These are phyloP conservation scores for Nothoprocta pentlandii DNA, from an alignment of 2,113 vertebrate genomes.

Conservation along the genomic window DNA sequence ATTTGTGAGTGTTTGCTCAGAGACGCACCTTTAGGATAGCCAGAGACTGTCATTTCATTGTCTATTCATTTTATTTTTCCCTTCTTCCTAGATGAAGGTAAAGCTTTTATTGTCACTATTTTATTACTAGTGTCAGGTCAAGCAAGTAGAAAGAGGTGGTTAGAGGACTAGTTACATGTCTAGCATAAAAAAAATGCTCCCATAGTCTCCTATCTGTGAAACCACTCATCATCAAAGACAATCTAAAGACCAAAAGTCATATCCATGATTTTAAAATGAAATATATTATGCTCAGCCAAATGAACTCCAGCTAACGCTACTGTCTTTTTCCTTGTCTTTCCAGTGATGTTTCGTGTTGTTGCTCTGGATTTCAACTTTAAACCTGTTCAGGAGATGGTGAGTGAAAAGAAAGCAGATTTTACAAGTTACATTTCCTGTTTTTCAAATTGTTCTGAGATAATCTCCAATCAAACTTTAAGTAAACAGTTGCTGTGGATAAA, in stretches of 20 bases:
- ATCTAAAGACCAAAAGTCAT: neutral
- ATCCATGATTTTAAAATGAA: neutral
- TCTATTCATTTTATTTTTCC: neutral
- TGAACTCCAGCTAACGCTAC: neutral
- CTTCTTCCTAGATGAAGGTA: neutral
- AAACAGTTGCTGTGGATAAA: neutral
- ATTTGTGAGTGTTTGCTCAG: neutral
- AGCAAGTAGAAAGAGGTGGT: neutral
- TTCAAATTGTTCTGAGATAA: neutral
- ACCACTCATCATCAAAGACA: neutral
- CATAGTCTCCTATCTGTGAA: neutral
- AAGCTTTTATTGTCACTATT: neutral
- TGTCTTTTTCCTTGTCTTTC: neutral
- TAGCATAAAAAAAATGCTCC: neutral
- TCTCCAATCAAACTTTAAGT: neutral
- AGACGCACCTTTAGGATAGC: neutral
- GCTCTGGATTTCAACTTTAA: slow-evolving; percentile 64
- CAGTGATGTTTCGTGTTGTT: slow-evolving; percentile 69
- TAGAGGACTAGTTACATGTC: neutral
- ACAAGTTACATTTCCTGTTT: neutral
- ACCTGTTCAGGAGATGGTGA: slow-evolving; percentile 58
- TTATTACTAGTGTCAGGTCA: neutral
- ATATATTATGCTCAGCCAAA: neutral
- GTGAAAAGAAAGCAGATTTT: neutral
- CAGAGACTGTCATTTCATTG: neutral